Percentiles rank a stretch among this genome's conserved stretches.
phyloP scores from a whole-genome alignment of 2,113 vertebrate species.

The rat (Rattus norvegicus) region DNA sequence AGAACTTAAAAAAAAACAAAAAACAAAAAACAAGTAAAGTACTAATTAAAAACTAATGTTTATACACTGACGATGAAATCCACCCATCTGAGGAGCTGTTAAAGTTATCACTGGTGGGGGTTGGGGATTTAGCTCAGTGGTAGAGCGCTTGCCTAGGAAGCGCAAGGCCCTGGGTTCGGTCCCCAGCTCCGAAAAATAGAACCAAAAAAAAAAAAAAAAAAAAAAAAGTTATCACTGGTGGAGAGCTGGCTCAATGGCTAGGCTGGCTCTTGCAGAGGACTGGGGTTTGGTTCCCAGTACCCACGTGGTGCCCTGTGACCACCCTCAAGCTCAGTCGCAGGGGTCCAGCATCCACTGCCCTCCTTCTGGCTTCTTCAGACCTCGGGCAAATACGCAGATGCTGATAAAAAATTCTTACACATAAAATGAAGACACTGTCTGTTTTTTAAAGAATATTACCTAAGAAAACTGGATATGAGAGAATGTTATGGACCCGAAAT shows the following conservation, averaged over 20 bases:
- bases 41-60: slow-evolving; percentile 40
- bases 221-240: neutral
- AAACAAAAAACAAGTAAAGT: neutral
- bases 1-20: neutral
- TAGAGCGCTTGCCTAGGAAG: no score
- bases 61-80: slow-evolving; percentile 1
- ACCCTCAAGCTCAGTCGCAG: neutral
- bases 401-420: neutral
- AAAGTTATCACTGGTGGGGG: neutral
- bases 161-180: no score
- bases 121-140: no score
- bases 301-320: neutral
- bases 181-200: no score
- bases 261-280: neutral
- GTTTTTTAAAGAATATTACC: neutral
- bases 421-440: neutral
- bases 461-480: neutral
- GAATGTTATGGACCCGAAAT: slow-evolving; percentile 15
- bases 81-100: neutral
- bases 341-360: neutral
- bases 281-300: neutral
- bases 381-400: neutral
- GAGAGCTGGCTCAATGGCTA: neutral
- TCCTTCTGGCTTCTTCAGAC: neutral
- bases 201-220: no score